Evolutionary conservation across 2,888 invertebrate species (phyloP), one percentile per base, ranked within the genome.

Genomic region (Tyria jacobaeae): DNA sequence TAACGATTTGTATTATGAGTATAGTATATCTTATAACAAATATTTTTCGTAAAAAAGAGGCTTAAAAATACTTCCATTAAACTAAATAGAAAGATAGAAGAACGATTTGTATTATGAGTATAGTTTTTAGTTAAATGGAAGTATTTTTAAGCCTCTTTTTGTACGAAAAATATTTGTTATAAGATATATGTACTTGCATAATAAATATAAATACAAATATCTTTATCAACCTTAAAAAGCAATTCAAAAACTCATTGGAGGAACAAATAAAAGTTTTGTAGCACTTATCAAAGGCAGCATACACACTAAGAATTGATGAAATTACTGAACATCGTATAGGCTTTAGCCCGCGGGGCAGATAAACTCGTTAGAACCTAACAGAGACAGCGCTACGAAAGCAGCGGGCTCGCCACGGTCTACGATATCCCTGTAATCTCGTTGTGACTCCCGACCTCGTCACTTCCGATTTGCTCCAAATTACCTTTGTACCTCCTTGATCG

Each of bases 331-430:
- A 74, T 82, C 81, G 85, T 73, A 71, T 83, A 79, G 82, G 85
- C 81, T 78, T 84, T 85, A 89, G 88, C 92, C 92, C 92, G 90
- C 91, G 89, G 92, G 93, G 91, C 91, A 91, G 90, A 92, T 92
- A 94, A 94, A 89, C 91, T 94, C 89, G 92, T 94, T 94, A 93
- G 84, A 87, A 84, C 84, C 82, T 84, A 86, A 72, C 83, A 79
- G 75, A 75, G 81, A 68, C 73, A 68, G 71, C 67, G 68, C 68
- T 70, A 78, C 80, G 82, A 75, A 80, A 77, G 81, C 76, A 78
- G 72, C 77, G 82, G 76, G 82, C 84, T 83, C 86, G 85, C 85
- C 81, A 85, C 85, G 81, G 83, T 84, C 83, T 81, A 83, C 82
- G 85, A 85, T 88, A 88, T 86, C 86, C 87, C 83, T 78, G 86